Base-by-base conservation (phyloP, 2,797 vertebrate species). In the Xyrichtys novacula region DNA sequence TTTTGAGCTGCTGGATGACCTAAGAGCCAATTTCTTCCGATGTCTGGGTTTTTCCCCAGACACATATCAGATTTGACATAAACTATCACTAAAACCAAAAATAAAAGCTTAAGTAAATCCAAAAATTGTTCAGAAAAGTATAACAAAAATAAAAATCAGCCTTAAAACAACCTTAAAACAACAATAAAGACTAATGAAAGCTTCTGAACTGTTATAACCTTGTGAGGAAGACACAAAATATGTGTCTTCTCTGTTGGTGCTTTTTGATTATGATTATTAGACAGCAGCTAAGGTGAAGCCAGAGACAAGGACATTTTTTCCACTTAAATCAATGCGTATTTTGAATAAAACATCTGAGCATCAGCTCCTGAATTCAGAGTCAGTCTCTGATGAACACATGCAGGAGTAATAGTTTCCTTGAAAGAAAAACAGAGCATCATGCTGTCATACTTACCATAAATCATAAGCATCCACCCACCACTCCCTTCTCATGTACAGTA, bases 401-500 rank as follows among this genome's bases (percentile, higher is more conserved):
- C 32, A 11, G 32, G 32, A 34, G 32, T 8, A 34, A 34, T 11
- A 34, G 10, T 34, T 34, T 12, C 6, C 32, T 34, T 34, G 3
- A 9, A 11, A 34, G 32, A 11, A 34, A 34, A 12, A 7, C 38
- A 2, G 17, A 58, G 58, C 43, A 26, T 54, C 46, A 55, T 50
- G 60, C 26, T 25, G 17, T 25, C 36, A 63, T 26, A 19, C 20
- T 53, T 12, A 40, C 42, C n/a, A 17, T 20, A 25, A 2, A 57
- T 40, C 54, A 19, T 19, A 62, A 65, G 20, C 36, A 19, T 38
- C 23, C 23, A 40, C 11, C 31, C 5, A 42, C 36, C 23, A 36
- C 39, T 49, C 15, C 7, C 12, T 16, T n/a, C 19, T 58, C n/a
- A 48, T 74, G 20, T 42, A 59, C 72, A 31, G 68, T n/a, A 52